phyloP scores from a whole-genome alignment of 1,140 invertebrate genomes.

The Brachionus plicatilis region DNA sequence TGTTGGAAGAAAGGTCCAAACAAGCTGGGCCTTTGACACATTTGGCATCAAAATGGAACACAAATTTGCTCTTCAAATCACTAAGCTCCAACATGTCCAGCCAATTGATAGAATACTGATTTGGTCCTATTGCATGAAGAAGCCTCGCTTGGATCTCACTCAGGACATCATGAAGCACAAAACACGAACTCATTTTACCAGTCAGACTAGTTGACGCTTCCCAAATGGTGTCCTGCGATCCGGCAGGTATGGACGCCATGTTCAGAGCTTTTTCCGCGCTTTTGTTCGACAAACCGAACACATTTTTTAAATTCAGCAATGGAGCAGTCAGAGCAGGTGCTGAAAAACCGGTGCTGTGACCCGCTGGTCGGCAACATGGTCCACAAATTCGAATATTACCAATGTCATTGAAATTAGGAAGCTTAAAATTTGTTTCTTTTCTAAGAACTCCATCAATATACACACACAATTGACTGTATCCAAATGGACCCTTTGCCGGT shows the following conservation, averaged over 20 bases:
- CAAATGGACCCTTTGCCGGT: constrained; percentile 61
- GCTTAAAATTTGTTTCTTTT: constrained; percentile 33
- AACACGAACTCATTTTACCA: constrained; percentile 28
- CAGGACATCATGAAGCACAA: constrained; percentile 16
- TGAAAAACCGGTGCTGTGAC: not conserved
- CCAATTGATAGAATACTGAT: constrained; percentile 31
- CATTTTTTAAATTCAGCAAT: constrained; percentile 5
- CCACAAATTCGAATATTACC: not conserved
- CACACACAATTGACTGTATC: constrained; percentile 61
- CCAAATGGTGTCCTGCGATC: constrained; percentile 23
- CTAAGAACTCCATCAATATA: constrained; percentile 63
- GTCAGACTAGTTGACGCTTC: not conserved
- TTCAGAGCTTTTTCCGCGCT: not conserved
- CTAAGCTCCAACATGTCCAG: constrained; percentile 18
- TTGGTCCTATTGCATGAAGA: not conserved
- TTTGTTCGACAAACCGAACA: not conserved
- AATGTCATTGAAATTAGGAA: constrained; percentile 11
- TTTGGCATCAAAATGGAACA: constrained; percentile 40
- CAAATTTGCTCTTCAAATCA: constrained; percentile 40
- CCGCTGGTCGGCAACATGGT: not conserved
- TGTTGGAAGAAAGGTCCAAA: not conserved
- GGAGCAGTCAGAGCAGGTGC: constrained; percentile 1
- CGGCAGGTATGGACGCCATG: not conserved
- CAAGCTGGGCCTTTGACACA: constrained; percentile 4
- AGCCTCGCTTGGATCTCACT: constrained; percentile 3